Percentiles rank a stretch among this genome's conserved stretches.
Evolutionary conservation across 1,140 invertebrate species (phyloP).

Genomic region (Solenopsis invicta): DNA sequence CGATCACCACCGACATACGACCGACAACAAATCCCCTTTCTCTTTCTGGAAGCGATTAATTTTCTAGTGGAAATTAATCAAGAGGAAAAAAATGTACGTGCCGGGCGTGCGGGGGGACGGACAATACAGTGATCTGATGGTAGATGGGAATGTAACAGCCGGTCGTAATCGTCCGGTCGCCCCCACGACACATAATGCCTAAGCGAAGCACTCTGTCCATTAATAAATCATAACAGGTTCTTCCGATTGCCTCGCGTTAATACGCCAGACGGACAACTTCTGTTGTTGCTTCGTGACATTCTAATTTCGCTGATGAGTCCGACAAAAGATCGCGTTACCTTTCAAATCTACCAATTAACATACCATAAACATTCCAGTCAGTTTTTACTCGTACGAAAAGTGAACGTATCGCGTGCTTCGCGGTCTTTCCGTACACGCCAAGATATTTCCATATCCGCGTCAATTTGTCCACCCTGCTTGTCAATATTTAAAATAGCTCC

Average conservation of each 20-base stretch:
- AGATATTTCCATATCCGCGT: not conserved
- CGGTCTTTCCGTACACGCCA: not conserved
- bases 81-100: conserved; percentile 71
- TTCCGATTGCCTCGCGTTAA: conserved; percentile 58
- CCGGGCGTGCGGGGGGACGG: conserved; percentile 38
- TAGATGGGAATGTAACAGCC: conserved; percentile 73
- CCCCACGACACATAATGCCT: conserved; percentile 44
- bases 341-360: not conserved
- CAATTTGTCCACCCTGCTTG: not conserved
- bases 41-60: conserved; percentile 69
- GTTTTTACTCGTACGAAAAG: not conserved
- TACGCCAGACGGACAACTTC: conserved; percentile 6
- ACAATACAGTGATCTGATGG: conserved; percentile 63
- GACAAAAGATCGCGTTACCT: conserved; percentile 7
- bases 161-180: conserved; percentile 59
- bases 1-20: conserved; percentile 1
- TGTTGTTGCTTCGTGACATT: conserved; percentile 22
- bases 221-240: conserved; percentile 66
- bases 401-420: not conserved
- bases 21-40: conserved; percentile 37
- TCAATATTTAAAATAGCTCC: conserved; percentile 22
- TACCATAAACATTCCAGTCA: not conserved
- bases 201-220: conserved; percentile 56
- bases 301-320: conserved; percentile 29
- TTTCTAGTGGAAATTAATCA: conserved; percentile 77